phyloP scores from a whole-genome alignment of 2,797 vertebrate genomes.

The Microcaecilia unicolor region DNA sequence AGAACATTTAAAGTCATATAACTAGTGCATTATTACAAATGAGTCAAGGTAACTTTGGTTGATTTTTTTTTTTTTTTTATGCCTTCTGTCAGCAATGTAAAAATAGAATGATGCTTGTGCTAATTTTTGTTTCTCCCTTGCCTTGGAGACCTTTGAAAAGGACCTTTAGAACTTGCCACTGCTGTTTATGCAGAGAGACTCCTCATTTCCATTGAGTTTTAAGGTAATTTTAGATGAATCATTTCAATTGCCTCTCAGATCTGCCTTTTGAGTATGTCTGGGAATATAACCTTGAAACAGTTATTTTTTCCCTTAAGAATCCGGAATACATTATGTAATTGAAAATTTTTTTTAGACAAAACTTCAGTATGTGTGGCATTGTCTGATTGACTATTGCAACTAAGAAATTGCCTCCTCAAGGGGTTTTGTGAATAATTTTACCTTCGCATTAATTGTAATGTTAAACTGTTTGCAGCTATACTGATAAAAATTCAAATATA shows the following conservation, averaged over 20 bases:
- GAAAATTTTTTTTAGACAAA: background rate
- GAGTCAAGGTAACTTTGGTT: background rate
- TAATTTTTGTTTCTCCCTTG: background rate
- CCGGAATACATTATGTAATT: background rate
- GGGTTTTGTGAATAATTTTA: too few species aligned
- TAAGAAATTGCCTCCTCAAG: too few species aligned
- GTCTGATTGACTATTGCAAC: background rate
- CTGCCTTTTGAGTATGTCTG: conserved; percentile 4
- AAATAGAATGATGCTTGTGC: background rate
- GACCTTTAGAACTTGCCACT: background rate
- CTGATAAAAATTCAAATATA: too few species aligned
- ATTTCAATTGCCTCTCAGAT: background rate
- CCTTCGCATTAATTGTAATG: too few species aligned
- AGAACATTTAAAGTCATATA: too few species aligned
- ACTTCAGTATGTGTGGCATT: background rate
- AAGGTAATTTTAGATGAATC: background rate
- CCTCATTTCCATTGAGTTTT: background rate
- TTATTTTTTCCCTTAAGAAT: conserved; percentile 6
- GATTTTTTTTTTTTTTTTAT: background rate
- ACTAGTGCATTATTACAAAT: too few species aligned
- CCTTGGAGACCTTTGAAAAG: background rate
- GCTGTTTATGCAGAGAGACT: background rate
- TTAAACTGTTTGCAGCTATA: too few species aligned
- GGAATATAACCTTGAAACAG: conserved; percentile 4
- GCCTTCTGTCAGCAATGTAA: background rate